Base-by-base conservation (phyloP, 1,140 invertebrate genomes). In the Phthorimaea operculella region DNA sequence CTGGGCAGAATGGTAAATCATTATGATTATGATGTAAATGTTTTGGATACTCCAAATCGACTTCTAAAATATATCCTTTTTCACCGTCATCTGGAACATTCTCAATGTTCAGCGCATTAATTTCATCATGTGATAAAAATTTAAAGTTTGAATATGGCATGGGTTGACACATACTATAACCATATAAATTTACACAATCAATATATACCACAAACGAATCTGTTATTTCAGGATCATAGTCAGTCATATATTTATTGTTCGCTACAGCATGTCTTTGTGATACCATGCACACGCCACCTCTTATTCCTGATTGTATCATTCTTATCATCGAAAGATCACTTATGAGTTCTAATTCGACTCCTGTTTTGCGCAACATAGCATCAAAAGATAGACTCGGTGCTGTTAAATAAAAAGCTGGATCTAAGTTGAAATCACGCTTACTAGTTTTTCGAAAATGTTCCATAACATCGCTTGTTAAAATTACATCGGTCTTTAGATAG, bases 121-220 rank as follows among this genome's bases (percentile, higher is more conserved):
- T 33, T 36, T 48, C 44, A 17, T 11, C 4, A 2, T 58, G n/a
- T 0, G 33, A 4, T 14, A 58, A 14, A 17, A 39, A 53, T 47
- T 47, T 34, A 49, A 58, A 58, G 16, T 47, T 15, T n/a, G 50
- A n/a, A 11, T 16, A 21, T 2, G 56, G 56, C 34, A 58, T 17
- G 28, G 10, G 44, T 45, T 67, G 9, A 18, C 36, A 58, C 72
- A 87, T 76, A 21, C 68, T 65, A 21, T 44, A 67, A 11, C 80
- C 80, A 70, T 87, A 86, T 15, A 86, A 64, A 59, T 85, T 81
- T 53, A 74, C 79, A 4, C 53, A 65, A 68, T 86, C 84, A 1
- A 68, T 63, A 63, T 83, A 82, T 8, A 68, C 54, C 14, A 85
- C 15, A 63, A 70, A 80, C 4, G 36, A 63, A 15, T 34, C 51